Evolutionary conservation across 2,797 vertebrate genomes (phyloP).

Genomic region (Mus minutoides): DNA sequence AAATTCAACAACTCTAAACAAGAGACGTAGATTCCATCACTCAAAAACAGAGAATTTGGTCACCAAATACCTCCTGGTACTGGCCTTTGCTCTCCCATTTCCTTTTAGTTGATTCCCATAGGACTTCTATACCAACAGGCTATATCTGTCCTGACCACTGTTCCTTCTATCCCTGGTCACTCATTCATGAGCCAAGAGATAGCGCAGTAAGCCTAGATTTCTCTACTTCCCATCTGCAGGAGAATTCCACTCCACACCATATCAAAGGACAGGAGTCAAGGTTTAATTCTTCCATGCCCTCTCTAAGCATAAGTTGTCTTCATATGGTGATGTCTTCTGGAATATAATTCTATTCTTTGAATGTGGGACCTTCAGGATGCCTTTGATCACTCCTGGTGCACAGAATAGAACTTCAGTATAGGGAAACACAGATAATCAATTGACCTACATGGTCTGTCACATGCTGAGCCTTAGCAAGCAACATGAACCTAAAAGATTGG

Average conservation of each 20-base stretch:
- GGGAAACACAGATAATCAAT: not conserved
- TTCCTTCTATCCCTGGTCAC: not conserved
- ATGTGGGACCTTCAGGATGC: not conserved
- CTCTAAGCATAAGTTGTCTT: not conserved
- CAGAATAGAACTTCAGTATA: not conserved
- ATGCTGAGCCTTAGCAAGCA: not conserved
- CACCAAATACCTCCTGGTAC: not conserved
- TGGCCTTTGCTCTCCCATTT: not conserved
- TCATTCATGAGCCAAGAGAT: not conserved
- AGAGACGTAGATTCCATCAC: not conserved
- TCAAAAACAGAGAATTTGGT: not conserved
- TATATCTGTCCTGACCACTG: not conserved
- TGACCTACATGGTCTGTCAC: not conserved
- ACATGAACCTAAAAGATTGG: not conserved
- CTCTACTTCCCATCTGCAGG: not conserved
- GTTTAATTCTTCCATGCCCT: not conserved
- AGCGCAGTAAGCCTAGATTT: rapidly evolving
- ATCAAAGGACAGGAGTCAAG: not conserved
- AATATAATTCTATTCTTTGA: not conserved
- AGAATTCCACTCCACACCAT: not conserved
- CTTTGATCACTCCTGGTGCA: not conserved
- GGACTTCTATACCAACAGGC: not conserved
- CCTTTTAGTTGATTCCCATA: not conserved
- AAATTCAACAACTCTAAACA: not conserved
- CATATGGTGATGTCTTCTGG: not conserved